Percentiles rank a stretch among this genome's conserved stretches.
Conservation (phyloP, 2,797 vertebrate genomes). For the Emys orbicularis region DNA sequence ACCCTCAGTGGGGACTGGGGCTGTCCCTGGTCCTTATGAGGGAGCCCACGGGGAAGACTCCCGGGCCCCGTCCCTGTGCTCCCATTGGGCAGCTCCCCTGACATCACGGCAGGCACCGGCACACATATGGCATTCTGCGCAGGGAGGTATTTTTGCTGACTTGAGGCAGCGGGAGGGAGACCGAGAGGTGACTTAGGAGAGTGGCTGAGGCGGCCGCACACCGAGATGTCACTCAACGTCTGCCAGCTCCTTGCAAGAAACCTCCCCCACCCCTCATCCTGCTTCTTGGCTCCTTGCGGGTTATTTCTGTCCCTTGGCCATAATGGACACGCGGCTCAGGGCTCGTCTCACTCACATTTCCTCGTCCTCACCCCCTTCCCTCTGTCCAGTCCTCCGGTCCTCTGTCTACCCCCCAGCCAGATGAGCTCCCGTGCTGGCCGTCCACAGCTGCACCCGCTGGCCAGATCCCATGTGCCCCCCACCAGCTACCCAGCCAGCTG, state of each 20-base stretch:
- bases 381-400: neutral
- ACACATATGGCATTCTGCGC: conserved; percentile 61
- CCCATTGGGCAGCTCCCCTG: conserved; percentile 31
- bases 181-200: conserved; percentile 15
- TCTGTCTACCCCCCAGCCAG: neutral
- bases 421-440: neutral
- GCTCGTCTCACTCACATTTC: too few relatives aligned
- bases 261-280: conserved; percentile 6
- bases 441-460: too few relatives aligned
- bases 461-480: too few relatives aligned
- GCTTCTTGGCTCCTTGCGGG: conserved; percentile 18
- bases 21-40: conserved; percentile 76
- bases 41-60: conserved; percentile 49
- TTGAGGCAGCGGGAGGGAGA: conserved; percentile 40
- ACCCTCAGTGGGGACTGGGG: conserved; percentile 65
- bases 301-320: conserved; percentile 67
- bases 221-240: conserved; percentile 79
- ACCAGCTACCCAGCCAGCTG: too few relatives aligned
- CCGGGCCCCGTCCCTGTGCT: conserved; percentile 2
- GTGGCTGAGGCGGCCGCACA: conserved; percentile 66
- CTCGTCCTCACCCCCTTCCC: neutral
- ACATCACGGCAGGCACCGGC: conserved; percentile 24
- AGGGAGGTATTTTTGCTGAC: conserved; percentile 82
- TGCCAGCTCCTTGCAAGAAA: conserved; percentile 38
- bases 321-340: conserved; percentile 17